phyloP scores from a whole-genome alignment of 2,888 invertebrate species.

The Physocephala rufipes region DNA sequence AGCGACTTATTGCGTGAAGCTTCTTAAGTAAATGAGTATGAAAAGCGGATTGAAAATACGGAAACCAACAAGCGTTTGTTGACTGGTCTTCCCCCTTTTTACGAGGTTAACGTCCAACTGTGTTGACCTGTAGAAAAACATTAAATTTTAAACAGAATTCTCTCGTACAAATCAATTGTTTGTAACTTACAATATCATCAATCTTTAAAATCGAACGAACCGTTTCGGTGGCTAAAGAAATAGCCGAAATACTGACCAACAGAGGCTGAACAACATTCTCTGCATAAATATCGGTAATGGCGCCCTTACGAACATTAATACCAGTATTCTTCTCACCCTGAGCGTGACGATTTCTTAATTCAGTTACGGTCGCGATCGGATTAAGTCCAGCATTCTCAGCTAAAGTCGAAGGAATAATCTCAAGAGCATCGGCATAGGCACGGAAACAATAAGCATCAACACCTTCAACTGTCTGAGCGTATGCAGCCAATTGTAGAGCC shows the following conservation, averaged over 20 bases:
- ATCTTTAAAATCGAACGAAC: constrained; percentile 98
- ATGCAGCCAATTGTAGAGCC: constrained; percentile 81
- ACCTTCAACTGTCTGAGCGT: constrained; percentile 85
- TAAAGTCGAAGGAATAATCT: constrained; percentile 90
- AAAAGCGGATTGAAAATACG: constrained; percentile 45
- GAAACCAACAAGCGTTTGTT: constrained; percentile 39
- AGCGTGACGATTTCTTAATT: constrained; percentile 93
- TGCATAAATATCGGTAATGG: constrained; percentile 94
- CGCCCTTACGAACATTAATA: constrained; percentile 96
- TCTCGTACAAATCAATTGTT: not conserved
- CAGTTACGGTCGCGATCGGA: constrained; percentile 95
- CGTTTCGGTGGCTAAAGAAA: constrained; percentile 95
- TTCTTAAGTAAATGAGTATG: constrained; percentile 9
- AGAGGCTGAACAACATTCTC: constrained; percentile 98
- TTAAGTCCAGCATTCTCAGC: constrained; percentile 90
- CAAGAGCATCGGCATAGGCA: constrained; percentile 95
- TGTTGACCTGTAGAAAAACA: constrained; percentile 53
- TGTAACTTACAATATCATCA: constrained; percentile 89
- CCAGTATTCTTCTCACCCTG: constrained; percentile 86
- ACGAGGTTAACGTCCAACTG: constrained; percentile 52
- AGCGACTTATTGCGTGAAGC: not conserved
- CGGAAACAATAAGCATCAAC: constrained; percentile 95
- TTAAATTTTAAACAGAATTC: constrained; percentile 16
- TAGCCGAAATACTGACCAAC: constrained; percentile 91
- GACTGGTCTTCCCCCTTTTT: too few relatives aligned